Conservation (phyloP, 2,113 vertebrate species). For the Hippoglossus stenolepis region DNA sequence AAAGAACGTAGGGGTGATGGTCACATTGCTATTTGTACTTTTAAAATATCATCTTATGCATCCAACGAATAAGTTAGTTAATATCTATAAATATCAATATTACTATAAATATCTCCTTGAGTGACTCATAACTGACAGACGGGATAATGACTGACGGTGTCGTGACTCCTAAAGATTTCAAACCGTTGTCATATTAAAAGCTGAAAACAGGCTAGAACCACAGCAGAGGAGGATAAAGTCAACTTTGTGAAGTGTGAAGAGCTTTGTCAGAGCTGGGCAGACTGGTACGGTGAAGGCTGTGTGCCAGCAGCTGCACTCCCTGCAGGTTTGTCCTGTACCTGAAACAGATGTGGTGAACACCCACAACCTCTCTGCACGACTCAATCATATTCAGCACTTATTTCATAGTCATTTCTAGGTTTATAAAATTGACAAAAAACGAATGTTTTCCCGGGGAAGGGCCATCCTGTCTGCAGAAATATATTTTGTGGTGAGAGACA, state of each 20-base stretch:
- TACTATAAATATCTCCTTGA: neutral
- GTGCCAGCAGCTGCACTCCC: conserved; percentile 9
- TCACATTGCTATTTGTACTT: neutral
- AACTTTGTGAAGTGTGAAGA: neutral
- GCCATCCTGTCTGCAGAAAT: too few relatives aligned
- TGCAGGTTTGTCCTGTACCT: conserved; percentile 1
- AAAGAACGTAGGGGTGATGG: neutral
- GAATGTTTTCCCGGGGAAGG: too few relatives aligned
- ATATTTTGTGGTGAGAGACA: too few relatives aligned
- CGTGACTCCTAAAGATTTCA: neutral
- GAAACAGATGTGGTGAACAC: conserved; percentile 13
- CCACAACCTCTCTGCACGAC: neutral
- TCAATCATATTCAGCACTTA: neutral
- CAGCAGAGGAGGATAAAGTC: neutral
- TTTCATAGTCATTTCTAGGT: neutral
- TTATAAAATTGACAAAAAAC: too few relatives aligned
- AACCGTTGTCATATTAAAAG: neutral
- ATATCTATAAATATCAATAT: too few relatives aligned
- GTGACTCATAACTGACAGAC: neutral
- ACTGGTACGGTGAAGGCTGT: conserved; percentile 17
- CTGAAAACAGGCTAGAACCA: neutral
- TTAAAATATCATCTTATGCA: neutral
- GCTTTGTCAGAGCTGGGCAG: conserved; percentile 10
- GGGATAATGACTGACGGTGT: neutral
- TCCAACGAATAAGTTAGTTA: neutral